Conservation (phyloP, 1,140 invertebrate genomes). For the Brachionus manjavacas region DNA sequence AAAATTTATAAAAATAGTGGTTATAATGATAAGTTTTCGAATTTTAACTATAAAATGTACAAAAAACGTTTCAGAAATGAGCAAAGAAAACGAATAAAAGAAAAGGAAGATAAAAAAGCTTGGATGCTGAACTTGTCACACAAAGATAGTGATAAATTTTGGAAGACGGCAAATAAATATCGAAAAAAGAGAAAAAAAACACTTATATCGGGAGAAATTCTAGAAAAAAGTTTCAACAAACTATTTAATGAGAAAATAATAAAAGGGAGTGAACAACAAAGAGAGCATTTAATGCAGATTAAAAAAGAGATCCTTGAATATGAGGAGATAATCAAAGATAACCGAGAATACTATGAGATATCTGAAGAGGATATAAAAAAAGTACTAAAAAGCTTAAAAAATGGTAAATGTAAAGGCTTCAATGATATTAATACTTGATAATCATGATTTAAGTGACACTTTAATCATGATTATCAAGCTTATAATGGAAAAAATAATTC, state of each 20-base stretch:
- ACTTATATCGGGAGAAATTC: background rate
- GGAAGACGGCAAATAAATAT: background rate
- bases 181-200: background rate
- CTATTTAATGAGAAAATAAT: background rate
- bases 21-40: background rate
- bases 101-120: background rate
- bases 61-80: background rate
- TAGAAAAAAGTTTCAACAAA: background rate
- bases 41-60: background rate
- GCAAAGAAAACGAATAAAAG: background rate
- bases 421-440: no score
- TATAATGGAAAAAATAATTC: no score
- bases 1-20: background rate
- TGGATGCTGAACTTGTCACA: background rate
- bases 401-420: no score
- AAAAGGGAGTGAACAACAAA: background rate
- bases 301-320: background rate
- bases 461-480: no score
- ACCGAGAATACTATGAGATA: background rate
- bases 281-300: background rate
- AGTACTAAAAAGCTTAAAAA: no score
- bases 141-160: background rate
- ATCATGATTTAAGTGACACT: no score
- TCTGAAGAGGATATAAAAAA: no score
- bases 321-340: background rate